These are phyloP conservation scores for Hartigia nigra DNA, from an alignment of 2,888 invertebrate species.

Conservation along the genomic window DNA sequence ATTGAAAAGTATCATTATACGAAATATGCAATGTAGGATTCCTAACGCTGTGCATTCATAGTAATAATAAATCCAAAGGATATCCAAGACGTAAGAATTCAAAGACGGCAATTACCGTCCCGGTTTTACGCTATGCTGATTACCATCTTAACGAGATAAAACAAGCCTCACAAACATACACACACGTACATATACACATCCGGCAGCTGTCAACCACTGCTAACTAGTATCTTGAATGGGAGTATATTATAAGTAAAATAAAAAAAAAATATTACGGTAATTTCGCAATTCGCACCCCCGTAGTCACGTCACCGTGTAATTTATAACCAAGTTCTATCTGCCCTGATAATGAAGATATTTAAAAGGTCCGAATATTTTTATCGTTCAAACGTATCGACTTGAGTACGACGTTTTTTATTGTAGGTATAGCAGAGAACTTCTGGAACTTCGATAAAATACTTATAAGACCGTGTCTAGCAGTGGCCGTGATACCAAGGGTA, in stretches of 20 bases:
- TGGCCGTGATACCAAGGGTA: neutral
- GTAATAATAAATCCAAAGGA: neutral
- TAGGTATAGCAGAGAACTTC: neutral
- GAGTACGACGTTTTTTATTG: neutral
- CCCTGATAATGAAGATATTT: neutral
- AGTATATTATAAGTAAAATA: neutral
- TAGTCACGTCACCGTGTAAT: neutral
- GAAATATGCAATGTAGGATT: neutral
- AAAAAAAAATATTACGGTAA: neutral
- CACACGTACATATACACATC: neutral
- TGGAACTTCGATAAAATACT: neutral
- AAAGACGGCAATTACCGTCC: neutral
- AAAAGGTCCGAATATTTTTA: neutral
- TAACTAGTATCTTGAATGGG: neutral
- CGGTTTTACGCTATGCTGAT: constrained; percentile 12
- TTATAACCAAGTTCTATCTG: neutral
- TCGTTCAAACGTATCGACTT: neutral
- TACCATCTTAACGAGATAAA: constrained; percentile 23
- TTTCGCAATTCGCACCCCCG: neutral
- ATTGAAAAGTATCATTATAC: neutral
- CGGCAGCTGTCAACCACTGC: constrained; percentile 1
- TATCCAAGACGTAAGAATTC: neutral
- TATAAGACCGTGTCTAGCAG: neutral
- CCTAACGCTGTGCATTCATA: neutral
- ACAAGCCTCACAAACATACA: constrained; percentile 5